A percentile compares a stretch with the other conserved stretches of the same genome.
Evolutionary conservation across 2,888 invertebrate species (phyloP).

Genomic region (Portevinia maculata): DNA sequence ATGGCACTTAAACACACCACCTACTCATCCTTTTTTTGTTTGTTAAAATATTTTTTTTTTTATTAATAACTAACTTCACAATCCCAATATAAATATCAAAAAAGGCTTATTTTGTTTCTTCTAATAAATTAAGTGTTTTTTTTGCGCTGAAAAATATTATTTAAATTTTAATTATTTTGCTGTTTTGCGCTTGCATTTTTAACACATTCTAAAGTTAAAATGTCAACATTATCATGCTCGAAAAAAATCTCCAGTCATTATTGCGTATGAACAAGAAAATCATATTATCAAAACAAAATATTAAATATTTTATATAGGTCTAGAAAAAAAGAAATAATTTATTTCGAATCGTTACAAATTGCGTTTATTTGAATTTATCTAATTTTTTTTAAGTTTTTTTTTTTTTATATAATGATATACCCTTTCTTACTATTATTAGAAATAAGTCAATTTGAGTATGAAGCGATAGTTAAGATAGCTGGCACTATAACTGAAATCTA

Average conservation of each 20-base stretch:
- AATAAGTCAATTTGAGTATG: conserved; percentile 45
- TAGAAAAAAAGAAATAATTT: conserved; percentile 41
- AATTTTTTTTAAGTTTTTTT: conserved; percentile 1
- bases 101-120: conserved; percentile 26
- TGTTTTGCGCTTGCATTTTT: conserved; percentile 59
- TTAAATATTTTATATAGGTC: conserved; percentile 40
- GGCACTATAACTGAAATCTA: no score
- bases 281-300: conserved; percentile 44
- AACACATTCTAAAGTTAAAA: conserved; percentile 41
- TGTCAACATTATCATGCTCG: conserved; percentile 55
- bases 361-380: conserved; percentile 9
- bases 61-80: conserved; percentile 25
- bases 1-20: conserved; percentile 46
- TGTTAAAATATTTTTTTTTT: conserved; percentile 8
- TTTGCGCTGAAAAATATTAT: conserved; percentile 14
- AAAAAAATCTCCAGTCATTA: conserved; percentile 74
- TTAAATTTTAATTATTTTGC: conserved; percentile 23
- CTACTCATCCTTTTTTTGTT: conserved; percentile 21
- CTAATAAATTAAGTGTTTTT: conserved; percentile 6
- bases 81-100: conserved; percentile 11
- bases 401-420: no score
- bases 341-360: conserved; percentile 19
- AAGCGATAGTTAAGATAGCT: no score
- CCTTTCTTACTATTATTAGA: conserved; percentile 10
- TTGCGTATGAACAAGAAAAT: conserved; percentile 64